Conservation (phyloP, 2,113 vertebrate genomes). For the Erythrocercus mccallii region DNA sequence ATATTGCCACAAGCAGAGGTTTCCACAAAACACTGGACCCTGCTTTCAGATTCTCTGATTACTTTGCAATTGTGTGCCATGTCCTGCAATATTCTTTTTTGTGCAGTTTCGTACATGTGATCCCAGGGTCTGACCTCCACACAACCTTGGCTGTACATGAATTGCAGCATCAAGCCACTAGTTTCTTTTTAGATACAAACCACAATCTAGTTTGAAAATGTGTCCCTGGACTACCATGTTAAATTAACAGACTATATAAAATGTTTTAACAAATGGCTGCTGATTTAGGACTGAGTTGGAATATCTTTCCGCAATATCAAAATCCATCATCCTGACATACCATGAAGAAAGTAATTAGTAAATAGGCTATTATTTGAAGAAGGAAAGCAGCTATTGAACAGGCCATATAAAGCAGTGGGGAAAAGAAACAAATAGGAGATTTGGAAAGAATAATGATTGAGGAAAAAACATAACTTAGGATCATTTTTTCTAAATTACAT, state of each 20-base stretch:
- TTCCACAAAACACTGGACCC: background rate
- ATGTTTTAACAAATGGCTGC: background rate
- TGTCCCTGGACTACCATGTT: background rate
- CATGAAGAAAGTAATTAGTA: background rate
- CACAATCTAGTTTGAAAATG: background rate
- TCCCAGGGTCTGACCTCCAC: background rate
- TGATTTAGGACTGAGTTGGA: background rate
- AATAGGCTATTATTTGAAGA: background rate
- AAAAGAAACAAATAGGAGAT: background rate
- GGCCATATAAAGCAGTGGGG: background rate
- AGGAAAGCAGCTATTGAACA: background rate
- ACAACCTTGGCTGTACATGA: background rate
- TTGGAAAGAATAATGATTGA: background rate
- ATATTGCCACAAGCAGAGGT: background rate
- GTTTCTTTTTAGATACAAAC: background rate
- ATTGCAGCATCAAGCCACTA: background rate
- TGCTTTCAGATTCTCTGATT: background rate
- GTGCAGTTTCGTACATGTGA: background rate
- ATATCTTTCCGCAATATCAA: background rate
- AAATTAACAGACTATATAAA: background rate
- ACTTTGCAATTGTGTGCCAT: background rate
- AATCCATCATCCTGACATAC: background rate
- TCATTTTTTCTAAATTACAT: background rate
- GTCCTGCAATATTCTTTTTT: background rate
- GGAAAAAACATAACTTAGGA: background rate